Percentiles rank a stretch among this genome's conserved stretches.
Evolutionary conservation across 1,140 invertebrate genomes (phyloP).

Genomic region (Arion vulgaris): DNA sequence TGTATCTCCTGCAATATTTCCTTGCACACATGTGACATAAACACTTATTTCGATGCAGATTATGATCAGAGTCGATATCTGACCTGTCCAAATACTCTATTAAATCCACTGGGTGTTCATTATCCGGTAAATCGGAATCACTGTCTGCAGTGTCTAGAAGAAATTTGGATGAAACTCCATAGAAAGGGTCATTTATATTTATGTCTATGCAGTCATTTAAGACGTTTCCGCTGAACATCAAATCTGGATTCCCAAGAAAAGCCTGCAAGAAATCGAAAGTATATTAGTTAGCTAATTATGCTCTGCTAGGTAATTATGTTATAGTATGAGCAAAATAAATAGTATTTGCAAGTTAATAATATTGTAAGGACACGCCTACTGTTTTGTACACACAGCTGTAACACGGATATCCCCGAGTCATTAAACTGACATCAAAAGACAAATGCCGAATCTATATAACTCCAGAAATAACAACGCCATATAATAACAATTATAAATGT

Average conservation of each 20-base stretch:
- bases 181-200: not conserved
- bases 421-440: too few relatives aligned
- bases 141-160: not conserved
- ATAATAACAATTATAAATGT: too few relatives aligned
- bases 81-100: constrained; percentile 8
- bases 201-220: not conserved
- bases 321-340: too few relatives aligned
- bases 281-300: too few relatives aligned
- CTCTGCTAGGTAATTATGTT: too few relatives aligned
- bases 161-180: not conserved
- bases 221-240: too few relatives aligned
- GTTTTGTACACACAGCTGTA: too few relatives aligned
- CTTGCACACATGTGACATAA: not conserved
- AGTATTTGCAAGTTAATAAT: too few relatives aligned
- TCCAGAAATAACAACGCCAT: too few relatives aligned
- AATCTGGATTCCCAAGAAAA: not conserved
- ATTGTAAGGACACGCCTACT: too few relatives aligned
- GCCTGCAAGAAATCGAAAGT: not conserved
- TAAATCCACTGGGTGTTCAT: constrained; percentile 36
- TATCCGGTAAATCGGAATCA: constrained; percentile 20
- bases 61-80: not conserved
- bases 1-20: constrained; percentile 20
- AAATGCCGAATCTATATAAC: too few relatives aligned
- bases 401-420: too few relatives aligned
- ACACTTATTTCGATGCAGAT: not conserved